Base-by-base conservation (phyloP, 2,888 invertebrate species). In the Coenonympha arcania region DNA sequence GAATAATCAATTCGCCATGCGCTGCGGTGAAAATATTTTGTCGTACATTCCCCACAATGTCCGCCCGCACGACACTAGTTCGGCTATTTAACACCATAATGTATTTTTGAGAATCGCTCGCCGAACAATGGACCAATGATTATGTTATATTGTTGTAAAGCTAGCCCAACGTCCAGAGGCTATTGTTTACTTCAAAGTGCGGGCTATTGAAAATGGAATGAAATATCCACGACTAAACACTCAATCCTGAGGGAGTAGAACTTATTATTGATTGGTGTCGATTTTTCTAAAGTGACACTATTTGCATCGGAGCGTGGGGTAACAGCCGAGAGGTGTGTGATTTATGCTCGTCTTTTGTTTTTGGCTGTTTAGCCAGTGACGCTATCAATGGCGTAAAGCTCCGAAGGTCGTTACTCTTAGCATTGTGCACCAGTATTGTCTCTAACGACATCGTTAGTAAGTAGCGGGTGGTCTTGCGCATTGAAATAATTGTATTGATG, bases 331-430 rank as follows among this genome's bases (percentile, higher is more conserved):
- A 68, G 63, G 66, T 63, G 69, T 61, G 78, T 85, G 84, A 86
- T 86, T 86, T 86, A 85, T 84, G 76, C 69, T 66, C 73, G 63
- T 78, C 83, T 82, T 81, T 86, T 84, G 85, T 85, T 86, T 85
- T 84, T 84, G 81, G 71, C 69, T 83, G 76, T 83, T 85, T 80
- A 79, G 76, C 76, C 68, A 69, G 73, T 68, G 66, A 69, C 67
- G 68, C 77, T 78, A 77, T 80, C 81, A 79, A 80, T 79, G 72
- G 75, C 65, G 63, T 65, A 68, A 71, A 73, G 70, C 74, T 76
- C 63, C 70, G 75, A 78, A 73, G 72, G 80, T 81, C 81, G 82
- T 84, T 84, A 82, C 76, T 84, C 82, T 79, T 75, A n/a, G 82
- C 77, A 85, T 84, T 82, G 83, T 85, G 70, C 69, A 69, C 69